Evolutionary conservation across 2,888 invertebrate genomes (phyloP).

Genomic region (Torymus auratus): DNA sequence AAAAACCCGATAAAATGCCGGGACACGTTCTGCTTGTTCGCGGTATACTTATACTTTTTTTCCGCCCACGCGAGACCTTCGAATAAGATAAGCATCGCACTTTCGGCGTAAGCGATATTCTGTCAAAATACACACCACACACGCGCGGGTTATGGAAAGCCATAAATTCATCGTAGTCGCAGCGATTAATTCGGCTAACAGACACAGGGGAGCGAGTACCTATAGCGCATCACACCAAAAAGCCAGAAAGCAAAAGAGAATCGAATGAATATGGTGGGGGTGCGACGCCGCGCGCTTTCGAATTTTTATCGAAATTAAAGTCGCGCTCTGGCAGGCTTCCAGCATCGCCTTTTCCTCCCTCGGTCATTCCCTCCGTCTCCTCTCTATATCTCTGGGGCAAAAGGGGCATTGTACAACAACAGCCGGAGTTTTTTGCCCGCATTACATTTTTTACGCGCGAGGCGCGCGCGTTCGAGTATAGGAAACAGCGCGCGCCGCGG

Average conservation of each 20-base stretch:
- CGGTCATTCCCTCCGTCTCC: too few relatives aligned
- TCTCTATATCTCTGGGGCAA: neutral
- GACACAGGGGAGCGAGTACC: neutral
- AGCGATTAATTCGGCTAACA: conserved; percentile 24
- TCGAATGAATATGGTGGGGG: conserved; percentile 15
- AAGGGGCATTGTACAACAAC: too few relatives aligned
- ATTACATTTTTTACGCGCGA: too few relatives aligned
- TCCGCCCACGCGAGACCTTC: too few relatives aligned
- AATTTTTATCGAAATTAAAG: conserved; percentile 54
- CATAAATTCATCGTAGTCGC: neutral
- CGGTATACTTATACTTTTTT: neutral
- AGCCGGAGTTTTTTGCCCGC: too few relatives aligned
- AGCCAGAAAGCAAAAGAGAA: conserved; percentile 2
- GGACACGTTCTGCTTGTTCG: neutral
- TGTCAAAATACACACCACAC: too few relatives aligned
- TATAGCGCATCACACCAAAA: neutral
- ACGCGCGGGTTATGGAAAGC: too few relatives aligned
- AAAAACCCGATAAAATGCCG: too few relatives aligned
- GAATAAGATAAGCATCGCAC: too few relatives aligned
- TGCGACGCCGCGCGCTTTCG: neutral
- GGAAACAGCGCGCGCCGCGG: too few relatives aligned
- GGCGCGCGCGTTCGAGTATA: too few relatives aligned
- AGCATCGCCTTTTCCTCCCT: neutral
- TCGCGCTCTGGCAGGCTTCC: conserved; percentile 33
- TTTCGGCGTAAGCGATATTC: too few relatives aligned